Evolutionary conservation across 2,113 vertebrate genomes (phyloP).

Genomic region (Boleophthalmus pectinirostris): DNA sequence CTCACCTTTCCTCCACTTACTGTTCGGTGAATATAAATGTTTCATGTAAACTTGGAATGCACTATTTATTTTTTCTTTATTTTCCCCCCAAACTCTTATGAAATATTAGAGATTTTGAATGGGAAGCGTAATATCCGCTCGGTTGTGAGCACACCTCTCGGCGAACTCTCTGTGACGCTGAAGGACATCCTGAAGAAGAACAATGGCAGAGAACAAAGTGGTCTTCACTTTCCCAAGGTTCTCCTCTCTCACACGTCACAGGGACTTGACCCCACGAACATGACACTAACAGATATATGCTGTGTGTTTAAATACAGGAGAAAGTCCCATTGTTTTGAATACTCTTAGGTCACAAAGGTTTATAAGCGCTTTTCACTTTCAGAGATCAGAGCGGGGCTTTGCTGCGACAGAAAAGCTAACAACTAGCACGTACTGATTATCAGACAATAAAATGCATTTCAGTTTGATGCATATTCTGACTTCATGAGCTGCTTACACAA

Average conservation of each 20-base stretch:
- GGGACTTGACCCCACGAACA: neutral
- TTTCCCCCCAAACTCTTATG: neutral
- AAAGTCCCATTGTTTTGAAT: neutral
- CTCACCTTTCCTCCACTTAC: neutral
- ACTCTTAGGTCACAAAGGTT: too few species aligned
- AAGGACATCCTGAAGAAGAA: constrained; percentile 72
- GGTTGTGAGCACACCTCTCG: constrained; percentile 12
- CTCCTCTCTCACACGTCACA: neutral
- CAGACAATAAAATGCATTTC: too few species aligned
- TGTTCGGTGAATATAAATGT: neutral
- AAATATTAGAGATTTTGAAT: neutral
- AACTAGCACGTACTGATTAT: too few species aligned
- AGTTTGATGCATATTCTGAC: too few species aligned
- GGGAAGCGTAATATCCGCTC: neutral
- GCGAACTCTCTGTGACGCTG: constrained; percentile 49
- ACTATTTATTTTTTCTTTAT: neutral
- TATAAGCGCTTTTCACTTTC: too few species aligned
- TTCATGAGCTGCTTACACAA: too few species aligned
- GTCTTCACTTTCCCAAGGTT: constrained; percentile 57
- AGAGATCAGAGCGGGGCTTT: too few species aligned
- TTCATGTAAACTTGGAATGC: neutral
- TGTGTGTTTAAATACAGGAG: neutral
- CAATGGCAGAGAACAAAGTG: constrained; percentile 70
- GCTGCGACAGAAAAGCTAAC: too few species aligned
- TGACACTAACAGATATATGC: neutral